Evolutionary conservation across 2,113 vertebrate genomes (phyloP).

Genomic region (Azemiops feae): DNA sequence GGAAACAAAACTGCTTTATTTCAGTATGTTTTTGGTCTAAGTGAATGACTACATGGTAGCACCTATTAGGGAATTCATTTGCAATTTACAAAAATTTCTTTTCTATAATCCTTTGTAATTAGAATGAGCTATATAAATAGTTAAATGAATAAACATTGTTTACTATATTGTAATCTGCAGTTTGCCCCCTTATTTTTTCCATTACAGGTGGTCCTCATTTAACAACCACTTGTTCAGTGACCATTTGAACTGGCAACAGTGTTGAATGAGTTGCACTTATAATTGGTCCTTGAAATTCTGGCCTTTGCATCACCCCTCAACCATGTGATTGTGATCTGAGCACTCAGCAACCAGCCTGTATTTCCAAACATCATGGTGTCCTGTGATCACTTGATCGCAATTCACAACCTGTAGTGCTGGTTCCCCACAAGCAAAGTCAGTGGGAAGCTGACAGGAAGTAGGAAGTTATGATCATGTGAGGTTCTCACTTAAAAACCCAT

Average conservation of each 20-base stretch:
- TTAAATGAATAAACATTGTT: background rate
- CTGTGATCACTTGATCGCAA: background rate
- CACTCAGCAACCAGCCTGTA: background rate
- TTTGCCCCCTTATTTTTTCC: background rate
- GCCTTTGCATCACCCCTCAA: background rate
- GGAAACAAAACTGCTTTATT: background rate
- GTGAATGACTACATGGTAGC: background rate
- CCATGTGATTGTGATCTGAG: background rate
- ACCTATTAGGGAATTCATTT: background rate
- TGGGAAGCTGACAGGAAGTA: background rate
- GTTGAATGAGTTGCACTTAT: background rate
- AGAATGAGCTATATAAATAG: background rate
- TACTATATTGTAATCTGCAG: background rate
- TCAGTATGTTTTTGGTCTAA: background rate
- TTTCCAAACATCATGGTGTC: background rate
- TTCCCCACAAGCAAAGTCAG: background rate
- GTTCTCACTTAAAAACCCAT: background rate
- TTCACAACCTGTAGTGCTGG: background rate
- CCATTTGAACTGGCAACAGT: background rate
- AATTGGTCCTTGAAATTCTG: background rate
- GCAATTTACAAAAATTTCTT: background rate
- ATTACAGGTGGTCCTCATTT: background rate
- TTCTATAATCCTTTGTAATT: background rate
- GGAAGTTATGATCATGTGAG: background rate
- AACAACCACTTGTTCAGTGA: background rate